Evolutionary conservation across 2,113 vertebrate genomes (phyloP).

Genomic region (Xenopus borealis): DNA sequence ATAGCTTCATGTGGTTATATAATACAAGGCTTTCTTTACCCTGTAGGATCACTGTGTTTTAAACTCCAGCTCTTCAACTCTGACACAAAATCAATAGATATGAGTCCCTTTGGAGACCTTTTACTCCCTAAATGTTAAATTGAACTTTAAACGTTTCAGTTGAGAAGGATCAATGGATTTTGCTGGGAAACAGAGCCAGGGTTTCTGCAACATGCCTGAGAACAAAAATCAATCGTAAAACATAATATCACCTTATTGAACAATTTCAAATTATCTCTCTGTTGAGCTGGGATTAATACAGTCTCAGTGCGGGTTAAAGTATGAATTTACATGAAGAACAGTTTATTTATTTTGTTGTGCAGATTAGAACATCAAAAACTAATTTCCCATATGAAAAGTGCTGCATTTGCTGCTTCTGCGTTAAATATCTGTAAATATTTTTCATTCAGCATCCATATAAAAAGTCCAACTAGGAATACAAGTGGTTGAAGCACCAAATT

Average conservation of each 20-base stretch:
- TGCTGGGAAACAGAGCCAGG: constrained; percentile 64
- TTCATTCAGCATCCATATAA: no score
- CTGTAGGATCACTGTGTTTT: constrained; percentile 69
- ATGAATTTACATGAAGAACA: constrained; percentile 51
- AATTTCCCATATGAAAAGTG: constrained; percentile 38
- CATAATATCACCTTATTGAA: constrained; percentile 77
- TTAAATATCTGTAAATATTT: background rate
- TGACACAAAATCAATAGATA: constrained; percentile 97
- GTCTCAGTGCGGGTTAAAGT: constrained; percentile 54
- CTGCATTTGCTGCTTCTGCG: constrained; percentile 36
- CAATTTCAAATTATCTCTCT: constrained; percentile 74
- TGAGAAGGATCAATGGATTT: constrained; percentile 88
- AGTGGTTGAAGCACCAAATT: no score
- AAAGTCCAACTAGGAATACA: no score
- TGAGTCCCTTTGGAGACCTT: constrained; percentile 89
- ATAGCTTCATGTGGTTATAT: constrained; percentile 51
- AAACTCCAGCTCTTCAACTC: constrained; percentile 81
- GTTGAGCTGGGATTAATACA: constrained; percentile 68
- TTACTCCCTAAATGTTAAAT: constrained; percentile 96
- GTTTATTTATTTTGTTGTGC: constrained; percentile 48
- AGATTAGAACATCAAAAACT: constrained; percentile 35
- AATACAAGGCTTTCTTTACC: constrained; percentile 57
- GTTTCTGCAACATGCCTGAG: constrained; percentile 57
- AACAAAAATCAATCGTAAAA: constrained; percentile 70
- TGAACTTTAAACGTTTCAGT: constrained; percentile 96